Conservation (phyloP, 2,888 invertebrate species). For the Carterocephalus palaemon region DNA sequence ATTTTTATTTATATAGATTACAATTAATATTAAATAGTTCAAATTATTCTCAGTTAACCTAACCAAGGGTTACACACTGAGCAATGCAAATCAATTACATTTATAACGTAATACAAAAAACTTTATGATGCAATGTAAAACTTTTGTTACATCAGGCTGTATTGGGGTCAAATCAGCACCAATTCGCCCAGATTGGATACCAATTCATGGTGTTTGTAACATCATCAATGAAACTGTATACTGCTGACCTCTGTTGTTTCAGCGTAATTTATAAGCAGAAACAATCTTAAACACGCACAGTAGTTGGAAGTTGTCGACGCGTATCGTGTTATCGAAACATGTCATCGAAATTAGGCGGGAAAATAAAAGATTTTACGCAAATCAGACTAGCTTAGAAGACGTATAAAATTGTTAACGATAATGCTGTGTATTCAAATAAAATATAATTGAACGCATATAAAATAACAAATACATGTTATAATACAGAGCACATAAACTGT, state of each 20-base stretch:
- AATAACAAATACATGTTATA: too few species aligned
- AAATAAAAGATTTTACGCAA: too few species aligned
- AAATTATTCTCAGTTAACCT: conserved; percentile 9
- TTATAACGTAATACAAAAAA: not conserved
- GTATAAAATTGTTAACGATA: too few species aligned
- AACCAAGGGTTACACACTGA: conserved; percentile 7
- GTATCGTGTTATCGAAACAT: too few species aligned
- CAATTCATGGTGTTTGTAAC: conserved; percentile 16
- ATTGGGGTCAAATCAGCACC: conserved; percentile 38
- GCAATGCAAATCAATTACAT: conserved; percentile 10
- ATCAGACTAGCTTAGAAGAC: too few species aligned
- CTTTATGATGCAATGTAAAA: conserved; percentile 65
- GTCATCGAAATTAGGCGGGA: too few species aligned
- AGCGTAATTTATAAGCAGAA: conserved; percentile 17
- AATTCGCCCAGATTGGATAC: conserved; percentile 14
- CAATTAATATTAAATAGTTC: not conserved
- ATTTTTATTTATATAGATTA: too few species aligned
- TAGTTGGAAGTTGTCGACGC: conserved; percentile 1
- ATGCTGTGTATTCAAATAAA: too few species aligned
- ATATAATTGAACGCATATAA: too few species aligned
- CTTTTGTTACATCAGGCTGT: conserved; percentile 55
- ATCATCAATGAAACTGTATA: conserved; percentile 3
- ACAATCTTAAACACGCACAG: conserved; percentile 4
- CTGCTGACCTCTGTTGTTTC: conserved; percentile 2
- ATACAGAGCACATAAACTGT: too few species aligned